Evolutionary conservation across 2,113 vertebrate genomes (phyloP), one percentile per base, ranked within the genome.

Genomic region (Lathamus discolor): DNA sequence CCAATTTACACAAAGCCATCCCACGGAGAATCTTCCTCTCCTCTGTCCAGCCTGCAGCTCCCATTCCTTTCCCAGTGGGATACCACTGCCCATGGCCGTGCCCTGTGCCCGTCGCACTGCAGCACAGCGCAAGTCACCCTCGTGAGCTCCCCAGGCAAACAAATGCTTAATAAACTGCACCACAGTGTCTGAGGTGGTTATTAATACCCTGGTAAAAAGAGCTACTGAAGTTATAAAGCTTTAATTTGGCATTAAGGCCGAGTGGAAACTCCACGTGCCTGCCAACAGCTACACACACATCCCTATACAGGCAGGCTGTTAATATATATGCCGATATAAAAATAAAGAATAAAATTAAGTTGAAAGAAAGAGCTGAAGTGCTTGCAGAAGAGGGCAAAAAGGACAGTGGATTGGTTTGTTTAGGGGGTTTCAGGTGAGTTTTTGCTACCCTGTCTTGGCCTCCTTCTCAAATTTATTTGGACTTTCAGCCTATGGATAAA

Each of bases 201-300:
- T 97, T 97, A 97, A 96, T 96, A 86, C 92, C 80, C 95, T 87
- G 89, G 95, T 96, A 93, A 94, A 97, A 96, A 93, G 94, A 88
- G 88, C 95, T 97, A 95, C 95, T 96, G 96, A 96, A 97, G 92
- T 96, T 97, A 94, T 97, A 97, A 96, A 96, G 94, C 94, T 97
- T 97, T 96, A 97, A 97, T 97, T 97, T 97, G 96, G 94, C 96
- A 79, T 95, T 97, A 96, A 95, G 93, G 92, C 91, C 28, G 7
- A 95, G 79, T 97, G 97, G 97, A 97, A 97, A 97, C 85, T 97
- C 77, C 1, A 0, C 11, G 2, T 61, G 84, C 66, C 93, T 97
- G 97, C 97, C 95, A 97, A 93, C 93, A 96, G 90, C 96, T 96
- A 95, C 93, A 95, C 92, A 92, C 94, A 88, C 92, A 57, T 68